These are phyloP conservation scores for Phoronis australis DNA, from an alignment of 2,888 invertebrate species.

Conservation along the genomic window DNA sequence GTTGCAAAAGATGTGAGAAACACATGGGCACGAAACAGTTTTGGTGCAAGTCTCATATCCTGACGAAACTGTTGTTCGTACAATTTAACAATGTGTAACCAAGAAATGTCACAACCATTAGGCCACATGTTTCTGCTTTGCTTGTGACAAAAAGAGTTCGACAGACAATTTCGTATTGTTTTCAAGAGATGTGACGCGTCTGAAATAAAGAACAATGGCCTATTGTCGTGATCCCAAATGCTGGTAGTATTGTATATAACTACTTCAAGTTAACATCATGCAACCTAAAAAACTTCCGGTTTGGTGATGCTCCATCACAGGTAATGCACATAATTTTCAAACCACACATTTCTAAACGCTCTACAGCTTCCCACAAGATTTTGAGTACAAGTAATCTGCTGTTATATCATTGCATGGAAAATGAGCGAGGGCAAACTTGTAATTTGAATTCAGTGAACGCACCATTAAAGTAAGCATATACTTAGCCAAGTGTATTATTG, in stretches of 20 bases:
- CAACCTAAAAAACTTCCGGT: neutral
- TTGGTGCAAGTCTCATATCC: conserved; percentile 10
- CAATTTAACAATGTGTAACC: conserved; percentile 8
- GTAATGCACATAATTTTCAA: neutral
- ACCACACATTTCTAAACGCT: neutral
- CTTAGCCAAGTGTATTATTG: neutral
- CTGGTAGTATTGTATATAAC: neutral
- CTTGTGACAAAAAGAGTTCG: conserved; percentile 6
- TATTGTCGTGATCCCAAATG: neutral
- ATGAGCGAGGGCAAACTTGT: neutral
- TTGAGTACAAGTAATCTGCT: neutral
- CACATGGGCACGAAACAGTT: conserved; percentile 10
- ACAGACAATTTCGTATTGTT: conserved; percentile 12
- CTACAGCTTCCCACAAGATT: neutral
- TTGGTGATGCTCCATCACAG: neutral
- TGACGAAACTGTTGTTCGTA: conserved; percentile 10
- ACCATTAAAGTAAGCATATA: neutral
- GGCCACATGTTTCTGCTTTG: conserved; percentile 9
- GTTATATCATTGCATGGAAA: neutral
- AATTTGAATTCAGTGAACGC: neutral
- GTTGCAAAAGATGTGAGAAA: conserved; percentile 3
- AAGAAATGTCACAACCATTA: conserved; percentile 10
- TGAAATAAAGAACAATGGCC: conserved; percentile 9
- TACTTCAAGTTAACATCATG: neutral
- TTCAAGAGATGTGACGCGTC: conserved; percentile 13